phyloP scores from a whole-genome alignment of 2,797 vertebrate genomes.

The Spheniscus humboldti region DNA sequence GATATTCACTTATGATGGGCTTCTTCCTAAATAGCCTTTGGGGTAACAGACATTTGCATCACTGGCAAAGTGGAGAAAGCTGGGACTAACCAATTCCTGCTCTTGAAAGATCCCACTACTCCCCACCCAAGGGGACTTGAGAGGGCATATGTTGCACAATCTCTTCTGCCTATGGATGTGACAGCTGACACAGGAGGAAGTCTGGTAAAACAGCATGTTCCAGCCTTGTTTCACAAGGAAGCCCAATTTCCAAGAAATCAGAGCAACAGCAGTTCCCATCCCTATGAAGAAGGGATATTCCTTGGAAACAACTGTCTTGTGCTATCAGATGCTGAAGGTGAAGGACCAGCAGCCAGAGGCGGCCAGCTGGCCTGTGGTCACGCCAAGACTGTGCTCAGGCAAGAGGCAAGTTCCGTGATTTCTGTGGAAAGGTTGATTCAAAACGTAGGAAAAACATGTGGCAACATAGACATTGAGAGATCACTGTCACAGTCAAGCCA shows the following conservation, averaged over 20 bases:
- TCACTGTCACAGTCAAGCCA: neutral
- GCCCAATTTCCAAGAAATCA: neutral
- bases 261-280: neutral
- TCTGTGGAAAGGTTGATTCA: neutral
- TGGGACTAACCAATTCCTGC: neutral
- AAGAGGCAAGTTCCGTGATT: neutral
- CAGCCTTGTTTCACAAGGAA: neutral
- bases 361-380: neutral
- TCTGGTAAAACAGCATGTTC: neutral
- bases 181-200: neutral
- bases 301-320: neutral
- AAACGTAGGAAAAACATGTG: neutral
- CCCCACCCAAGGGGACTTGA: neutral
- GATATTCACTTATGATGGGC: neutral
- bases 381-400: neutral
- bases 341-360: neutral
- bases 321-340: neutral
- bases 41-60: neutral
- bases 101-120: neutral
- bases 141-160: neutral
- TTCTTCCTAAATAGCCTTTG: conserved; percentile 26
- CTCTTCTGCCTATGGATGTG: neutral
- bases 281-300: neutral
- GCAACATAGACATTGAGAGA: neutral
- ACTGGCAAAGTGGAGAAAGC: neutral